Evolutionary conservation across 2,888 invertebrate species (phyloP).

Genomic region (Drosophila affinis): DNA sequence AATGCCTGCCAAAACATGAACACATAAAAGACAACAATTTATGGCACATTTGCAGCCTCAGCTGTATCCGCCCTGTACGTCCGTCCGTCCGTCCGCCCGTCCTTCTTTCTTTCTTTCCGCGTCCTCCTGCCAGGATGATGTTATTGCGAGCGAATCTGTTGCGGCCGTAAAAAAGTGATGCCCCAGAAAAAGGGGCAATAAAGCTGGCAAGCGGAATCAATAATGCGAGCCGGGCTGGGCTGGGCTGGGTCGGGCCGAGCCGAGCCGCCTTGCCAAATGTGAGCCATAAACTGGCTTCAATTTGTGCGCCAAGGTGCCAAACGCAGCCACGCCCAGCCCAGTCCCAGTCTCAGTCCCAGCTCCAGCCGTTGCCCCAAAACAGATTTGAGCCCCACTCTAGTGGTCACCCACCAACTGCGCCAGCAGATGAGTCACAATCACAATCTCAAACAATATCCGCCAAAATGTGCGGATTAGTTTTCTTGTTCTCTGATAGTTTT

Average conservation of each 20-base stretch:
- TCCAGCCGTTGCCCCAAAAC: neutral
- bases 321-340: conserved; percentile 14
- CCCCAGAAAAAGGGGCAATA: conserved; percentile 26
- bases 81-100: conserved; percentile 9
- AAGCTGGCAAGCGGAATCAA: conserved; percentile 32
- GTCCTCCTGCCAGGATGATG: neutral
- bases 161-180: conserved; percentile 60
- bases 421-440: no score
- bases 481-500: no score
- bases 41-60: conserved; percentile 71
- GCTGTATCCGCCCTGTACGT: conserved; percentile 10
- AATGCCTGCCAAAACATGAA: conserved; percentile 55
- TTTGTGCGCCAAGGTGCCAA: conserved; percentile 54
- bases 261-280: conserved; percentile 14
- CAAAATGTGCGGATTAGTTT: no score
- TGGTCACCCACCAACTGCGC: no score
- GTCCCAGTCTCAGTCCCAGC: neutral
- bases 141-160: conserved; percentile 49
- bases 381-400: no score
- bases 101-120: neutral
- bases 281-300: conserved; percentile 61
- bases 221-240: conserved; percentile 20
- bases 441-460: no score
- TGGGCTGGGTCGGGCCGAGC: conserved; percentile 5
- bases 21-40: conserved; percentile 72